A percentile compares a stretch with the other conserved stretches of the same genome.
Evolutionary conservation across 2,113 vertebrate genomes (phyloP).

Genomic region (Oreocharis arfaki): DNA sequence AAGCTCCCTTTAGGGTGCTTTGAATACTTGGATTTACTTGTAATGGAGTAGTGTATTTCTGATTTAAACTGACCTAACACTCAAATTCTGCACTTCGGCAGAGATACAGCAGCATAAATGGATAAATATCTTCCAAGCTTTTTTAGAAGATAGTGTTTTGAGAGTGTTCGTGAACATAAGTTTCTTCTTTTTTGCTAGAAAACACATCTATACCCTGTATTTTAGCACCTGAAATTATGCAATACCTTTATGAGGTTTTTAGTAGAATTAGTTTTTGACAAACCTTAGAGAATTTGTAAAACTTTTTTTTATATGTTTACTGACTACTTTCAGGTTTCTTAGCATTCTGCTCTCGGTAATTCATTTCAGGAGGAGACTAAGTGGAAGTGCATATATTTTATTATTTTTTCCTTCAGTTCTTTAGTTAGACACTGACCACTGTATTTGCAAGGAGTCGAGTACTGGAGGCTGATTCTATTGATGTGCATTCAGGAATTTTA

Average conservation of each 20-base stretch:
- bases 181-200: neutral
- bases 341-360: neutral
- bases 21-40: neutral
- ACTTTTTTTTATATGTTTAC: neutral
- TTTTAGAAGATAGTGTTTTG: neutral
- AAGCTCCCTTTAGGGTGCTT: neutral
- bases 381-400: neutral
- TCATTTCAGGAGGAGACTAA: neutral
- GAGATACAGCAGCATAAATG: neutral
- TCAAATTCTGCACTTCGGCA: neutral
- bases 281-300: neutral
- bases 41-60: neutral
- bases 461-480: neutral
- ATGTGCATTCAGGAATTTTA: neutral
- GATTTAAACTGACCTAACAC: neutral
- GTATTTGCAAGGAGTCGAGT: neutral
- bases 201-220: neutral
- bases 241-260: neutral
- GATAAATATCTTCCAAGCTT: neutral
- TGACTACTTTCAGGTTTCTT: neutral
- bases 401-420: neutral
- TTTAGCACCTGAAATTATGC: neutral
- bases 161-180: neutral
- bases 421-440: neutral
- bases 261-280: neutral